Conservation (phyloP, 2,888 invertebrate genomes). For the Drosophila pegasa region DNA sequence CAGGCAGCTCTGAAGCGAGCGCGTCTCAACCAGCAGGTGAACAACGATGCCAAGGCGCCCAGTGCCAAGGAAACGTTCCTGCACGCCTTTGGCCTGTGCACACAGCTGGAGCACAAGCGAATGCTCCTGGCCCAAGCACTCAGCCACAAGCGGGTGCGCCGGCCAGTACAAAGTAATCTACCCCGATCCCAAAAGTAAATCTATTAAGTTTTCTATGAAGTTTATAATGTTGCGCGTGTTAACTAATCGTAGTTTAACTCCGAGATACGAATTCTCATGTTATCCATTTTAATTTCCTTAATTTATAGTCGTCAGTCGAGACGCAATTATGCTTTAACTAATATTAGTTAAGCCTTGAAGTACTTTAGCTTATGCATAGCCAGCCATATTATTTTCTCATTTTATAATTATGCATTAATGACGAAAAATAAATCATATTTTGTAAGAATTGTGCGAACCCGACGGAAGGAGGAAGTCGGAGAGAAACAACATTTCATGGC, state of each 20-base stretch:
- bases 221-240: background rate
- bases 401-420: background rate
- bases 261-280: background rate
- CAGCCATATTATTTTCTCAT: background rate
- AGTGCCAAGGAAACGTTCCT: conserved; percentile 52
- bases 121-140: conserved; percentile 18
- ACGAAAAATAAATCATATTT: conserved; percentile 5
- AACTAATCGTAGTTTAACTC: background rate
- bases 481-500: conserved; percentile 36
- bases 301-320: too few species aligned
- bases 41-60: conserved; percentile 4
- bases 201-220: conserved; percentile 24
- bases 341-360: background rate
- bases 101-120: conserved; percentile 45
- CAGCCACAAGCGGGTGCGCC: conserved; percentile 20
- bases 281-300: background rate
- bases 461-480: conserved; percentile 16
- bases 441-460: background rate
- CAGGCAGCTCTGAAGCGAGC: conserved; percentile 55
- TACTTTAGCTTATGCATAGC: too few species aligned
- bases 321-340: conserved; percentile 16
- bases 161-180: background rate
- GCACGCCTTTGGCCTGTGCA: conserved; percentile 57
- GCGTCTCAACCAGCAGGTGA: conserved; percentile 28
- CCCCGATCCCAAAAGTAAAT: background rate